Evolutionary conservation across 1,140 invertebrate species (phyloP).

Genomic region (Sipha flava): DNA sequence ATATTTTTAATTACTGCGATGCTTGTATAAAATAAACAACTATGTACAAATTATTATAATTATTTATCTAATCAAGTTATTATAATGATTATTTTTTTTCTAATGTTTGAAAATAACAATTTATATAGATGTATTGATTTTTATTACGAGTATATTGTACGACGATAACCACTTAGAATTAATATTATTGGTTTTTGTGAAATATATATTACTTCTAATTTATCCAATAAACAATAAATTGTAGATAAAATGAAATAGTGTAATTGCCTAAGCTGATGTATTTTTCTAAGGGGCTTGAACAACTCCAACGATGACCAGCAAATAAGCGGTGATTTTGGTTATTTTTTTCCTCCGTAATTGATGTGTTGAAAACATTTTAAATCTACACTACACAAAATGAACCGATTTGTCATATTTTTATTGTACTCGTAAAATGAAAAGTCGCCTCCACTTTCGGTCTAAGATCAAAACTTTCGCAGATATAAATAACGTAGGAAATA

Average conservation of each 20-base stretch:
- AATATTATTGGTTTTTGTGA: not conserved
- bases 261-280: not conserved
- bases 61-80: not conserved
- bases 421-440: not conserved
- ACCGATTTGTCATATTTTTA: slow-evolving; percentile 15
- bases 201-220: not conserved
- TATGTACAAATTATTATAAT: too few relatives aligned
- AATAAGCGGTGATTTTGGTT: not conserved
- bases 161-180: not conserved
- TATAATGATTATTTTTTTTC: not conserved
- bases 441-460: not conserved
- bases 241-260: not conserved
- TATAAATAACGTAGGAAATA: slow-evolving; percentile 11
- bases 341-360: not conserved
- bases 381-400: not conserved
- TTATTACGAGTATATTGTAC: not conserved
- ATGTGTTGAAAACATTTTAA: not conserved
- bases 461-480: not conserved
- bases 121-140: not conserved
- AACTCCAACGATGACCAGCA: not conserved
- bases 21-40: too few relatives aligned
- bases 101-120: too few relatives aligned
- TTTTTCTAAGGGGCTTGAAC: not conserved
- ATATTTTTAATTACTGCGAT: too few relatives aligned
- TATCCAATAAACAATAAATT: not conserved